Conservation (phyloP, 1,140 invertebrate genomes). For the Gryon sp. region DNA sequence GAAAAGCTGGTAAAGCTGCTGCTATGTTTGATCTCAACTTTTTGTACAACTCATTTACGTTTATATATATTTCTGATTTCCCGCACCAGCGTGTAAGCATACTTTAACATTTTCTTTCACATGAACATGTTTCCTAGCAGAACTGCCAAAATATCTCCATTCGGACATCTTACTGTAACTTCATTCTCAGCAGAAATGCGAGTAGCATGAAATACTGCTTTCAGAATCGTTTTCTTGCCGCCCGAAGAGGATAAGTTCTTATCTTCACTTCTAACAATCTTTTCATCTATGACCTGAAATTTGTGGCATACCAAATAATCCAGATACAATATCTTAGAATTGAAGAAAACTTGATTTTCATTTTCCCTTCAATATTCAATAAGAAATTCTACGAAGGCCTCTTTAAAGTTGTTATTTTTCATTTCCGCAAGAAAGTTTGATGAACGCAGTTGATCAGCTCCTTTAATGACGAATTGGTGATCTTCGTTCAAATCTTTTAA, state of each 20-base stretch:
- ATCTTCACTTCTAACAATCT: constrained; percentile 27
- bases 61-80: constrained; percentile 1
- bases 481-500: constrained; percentile 6
- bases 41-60: not conserved
- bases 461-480: constrained; percentile 58
- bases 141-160: constrained; percentile 64
- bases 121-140: constrained; percentile 60
- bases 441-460: constrained; percentile 56
- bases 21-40: constrained; percentile 7
- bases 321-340: constrained; percentile 1
- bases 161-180: constrained; percentile 51
- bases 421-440: constrained; percentile 65
- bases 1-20: constrained; percentile 7
- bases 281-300: constrained; percentile 21
- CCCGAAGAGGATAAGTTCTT: not conserved
- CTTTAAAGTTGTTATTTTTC: constrained; percentile 68
- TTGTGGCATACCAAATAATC: constrained; percentile 43
- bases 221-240: not conserved
- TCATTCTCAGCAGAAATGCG: not conserved
- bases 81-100: constrained; percentile 2
- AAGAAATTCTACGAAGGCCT: constrained; percentile 69
- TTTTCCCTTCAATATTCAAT: constrained; percentile 59
- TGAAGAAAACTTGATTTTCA: constrained; percentile 18
- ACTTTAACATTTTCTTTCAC: constrained; percentile 1
- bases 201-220: not conserved